Evolutionary conservation across 1,140 invertebrate genomes (phyloP).

Genomic region (Caenorhabditis tropicalis): DNA sequence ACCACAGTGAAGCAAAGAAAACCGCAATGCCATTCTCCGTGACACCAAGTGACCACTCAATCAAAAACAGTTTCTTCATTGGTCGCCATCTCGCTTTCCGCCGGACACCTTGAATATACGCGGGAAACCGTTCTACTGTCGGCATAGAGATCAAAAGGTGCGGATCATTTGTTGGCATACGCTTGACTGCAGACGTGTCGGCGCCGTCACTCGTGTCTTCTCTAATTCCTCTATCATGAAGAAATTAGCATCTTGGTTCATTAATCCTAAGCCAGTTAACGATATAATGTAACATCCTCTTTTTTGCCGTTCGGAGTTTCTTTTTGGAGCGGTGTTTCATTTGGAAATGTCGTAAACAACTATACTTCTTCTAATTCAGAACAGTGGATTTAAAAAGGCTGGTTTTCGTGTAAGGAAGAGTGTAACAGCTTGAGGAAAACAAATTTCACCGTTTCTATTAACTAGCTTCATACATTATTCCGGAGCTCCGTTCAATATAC

Average conservation of each 20-base stretch:
- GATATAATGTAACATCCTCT: not conserved
- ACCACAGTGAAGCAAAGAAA: not conserved
- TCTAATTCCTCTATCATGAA: no score
- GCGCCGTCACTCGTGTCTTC: not conserved
- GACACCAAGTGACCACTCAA: not conserved
- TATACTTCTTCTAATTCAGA: no score
- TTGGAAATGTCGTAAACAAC: not conserved
- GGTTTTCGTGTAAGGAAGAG: no score
- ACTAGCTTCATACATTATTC: no score
- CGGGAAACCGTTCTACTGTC: no score
- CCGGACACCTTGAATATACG: no score
- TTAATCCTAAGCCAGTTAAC: no score
- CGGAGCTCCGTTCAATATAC: no score
- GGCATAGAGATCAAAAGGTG: not conserved
- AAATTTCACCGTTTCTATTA: no score
- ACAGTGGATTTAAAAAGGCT: no score
- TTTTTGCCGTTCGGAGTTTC: not conserved
- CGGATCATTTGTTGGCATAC: not conserved
- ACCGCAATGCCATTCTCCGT: not conserved
- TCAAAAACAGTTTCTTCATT: constrained; percentile 17
- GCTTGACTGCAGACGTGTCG: constrained; percentile 14
- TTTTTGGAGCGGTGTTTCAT: not conserved
- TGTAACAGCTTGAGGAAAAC: no score
- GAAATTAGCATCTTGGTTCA: no score
- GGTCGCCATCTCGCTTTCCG: not conserved